These are phyloP conservation scores for Agonopterix subpropinquella DNA, from an alignment of 2,888 invertebrate genomes.

Conservation along the genomic window DNA sequence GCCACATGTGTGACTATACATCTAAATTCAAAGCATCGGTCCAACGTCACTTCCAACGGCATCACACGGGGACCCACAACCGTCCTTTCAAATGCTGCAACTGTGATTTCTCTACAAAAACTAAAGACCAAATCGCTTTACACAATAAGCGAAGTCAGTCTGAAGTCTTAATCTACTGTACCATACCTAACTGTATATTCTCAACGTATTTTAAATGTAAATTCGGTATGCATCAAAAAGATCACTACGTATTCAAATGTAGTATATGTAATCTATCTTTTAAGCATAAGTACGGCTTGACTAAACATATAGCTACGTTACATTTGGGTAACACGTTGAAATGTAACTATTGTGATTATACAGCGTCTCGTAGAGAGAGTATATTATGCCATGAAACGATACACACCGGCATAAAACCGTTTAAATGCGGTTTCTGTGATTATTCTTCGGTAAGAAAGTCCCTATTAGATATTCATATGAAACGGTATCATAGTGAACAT, in stretches of 20 bases:
- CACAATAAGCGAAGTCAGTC: constrained; percentile 50
- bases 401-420: constrained; percentile 48
- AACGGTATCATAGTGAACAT: constrained; percentile 21
- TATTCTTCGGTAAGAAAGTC: constrained; percentile 38
- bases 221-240: constrained; percentile 41
- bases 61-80: constrained; percentile 39
- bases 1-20: constrained; percentile 39
- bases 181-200: constrained; percentile 25
- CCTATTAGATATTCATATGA: constrained; percentile 37
- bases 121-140: constrained; percentile 50
- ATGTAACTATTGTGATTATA: constrained; percentile 45
- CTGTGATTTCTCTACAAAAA: constrained; percentile 55
- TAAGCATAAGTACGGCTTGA: constrained; percentile 43
- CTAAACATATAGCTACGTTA: constrained; percentile 34
- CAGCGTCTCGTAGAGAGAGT: constrained; percentile 35
- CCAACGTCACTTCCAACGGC: constrained; percentile 51
- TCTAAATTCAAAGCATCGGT: constrained; percentile 53
- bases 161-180: constrained; percentile 22
- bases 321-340: constrained; percentile 44
- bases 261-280: constrained; percentile 36
- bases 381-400: constrained; percentile 40
- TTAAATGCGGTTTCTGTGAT: constrained; percentile 37
- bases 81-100: constrained; percentile 49
- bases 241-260: constrained; percentile 43
- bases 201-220: constrained; percentile 43